A percentile compares a stretch with the other conserved stretches of the same genome.
These are phyloP conservation scores for Manis javanica DNA, from an alignment of 2,797 vertebrate species.

Conservation along the genomic window DNA sequence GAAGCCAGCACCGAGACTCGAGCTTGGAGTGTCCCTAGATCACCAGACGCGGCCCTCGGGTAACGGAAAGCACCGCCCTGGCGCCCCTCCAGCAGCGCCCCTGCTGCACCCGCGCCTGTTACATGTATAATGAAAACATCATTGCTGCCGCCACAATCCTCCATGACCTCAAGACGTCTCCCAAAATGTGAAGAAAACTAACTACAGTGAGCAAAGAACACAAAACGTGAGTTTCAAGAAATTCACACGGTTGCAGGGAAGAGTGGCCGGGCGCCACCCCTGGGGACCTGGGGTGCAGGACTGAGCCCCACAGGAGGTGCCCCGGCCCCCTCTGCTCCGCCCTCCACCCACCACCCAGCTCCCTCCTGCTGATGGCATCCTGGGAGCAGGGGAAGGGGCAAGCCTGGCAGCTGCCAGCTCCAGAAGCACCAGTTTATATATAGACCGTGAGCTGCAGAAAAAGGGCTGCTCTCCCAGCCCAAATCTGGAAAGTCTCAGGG, in stretches of 20 bases:
- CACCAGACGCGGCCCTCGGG: no score
- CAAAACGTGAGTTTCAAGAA: background rate
- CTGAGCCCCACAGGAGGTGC: no score
- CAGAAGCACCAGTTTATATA: background rate
- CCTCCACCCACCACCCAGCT: rapidly evolving
- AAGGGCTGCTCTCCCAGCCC: background rate
- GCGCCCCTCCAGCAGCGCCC: no score
- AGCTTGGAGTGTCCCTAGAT: no score
- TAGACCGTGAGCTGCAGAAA: background rate
- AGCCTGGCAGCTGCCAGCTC: background rate
- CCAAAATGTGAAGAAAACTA: background rate
- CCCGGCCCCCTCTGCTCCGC: no score
- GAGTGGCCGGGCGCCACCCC: background rate
- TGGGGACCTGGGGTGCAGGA: no score
- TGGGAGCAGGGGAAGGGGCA: background rate
- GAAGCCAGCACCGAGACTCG: no score
- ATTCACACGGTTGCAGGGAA: background rate
- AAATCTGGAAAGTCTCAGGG: background rate
- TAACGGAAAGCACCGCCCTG: no score
- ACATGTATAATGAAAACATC: no score
- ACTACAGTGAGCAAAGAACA: background rate
- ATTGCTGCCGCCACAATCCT: no score
- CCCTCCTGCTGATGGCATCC: background rate
- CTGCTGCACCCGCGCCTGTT: no score
- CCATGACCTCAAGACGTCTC: no score